Base-by-base conservation (phyloP, 1,140 invertebrate genomes). In the Idris sp. region DNA sequence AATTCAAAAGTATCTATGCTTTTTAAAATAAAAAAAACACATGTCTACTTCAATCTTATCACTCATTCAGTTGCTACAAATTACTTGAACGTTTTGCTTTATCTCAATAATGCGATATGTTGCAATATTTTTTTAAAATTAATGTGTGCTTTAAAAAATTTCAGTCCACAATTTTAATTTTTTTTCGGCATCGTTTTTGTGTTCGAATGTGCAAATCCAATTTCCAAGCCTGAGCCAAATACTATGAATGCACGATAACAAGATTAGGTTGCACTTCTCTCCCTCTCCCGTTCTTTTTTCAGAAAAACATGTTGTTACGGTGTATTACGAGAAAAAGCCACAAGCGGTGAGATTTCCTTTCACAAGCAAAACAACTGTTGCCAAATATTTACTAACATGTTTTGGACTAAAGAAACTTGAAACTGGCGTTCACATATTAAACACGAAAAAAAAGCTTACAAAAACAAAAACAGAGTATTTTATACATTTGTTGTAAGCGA, bases 121-220 rank as follows among this genome's bases (percentile, higher is more conserved):
- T n/a, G n/a, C n/a, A n/a, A n/a, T n/a, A n/a, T n/a, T n/a, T n/a
- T n/a, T n/a, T n/a, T n/a, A n/a, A n/a, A n/a, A n/a, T n/a, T n/a
- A n/a, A n/a, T n/a, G n/a, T n/a, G n/a, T n/a, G n/a, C n/a, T n/a
- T n/a, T n/a, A n/a, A n/a, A n/a, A n/a, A n/a, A n/a, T n/a, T n/a
- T n/a, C n/a, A n/a, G n/a, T n/a, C n/a, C n/a, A 41, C 2, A 14
- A 14, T 26, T 7, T 40, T 6, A 41, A 26, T 43, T 2, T 41
- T 10, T 5, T 41, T 41, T 40, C 16, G 9, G 3, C 11, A 13
- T 4, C 14, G n/a, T 41, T 51, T 62, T 58, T 49, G 36, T 53
- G 26, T 41, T 54, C 54, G 35, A 59, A 69, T 61, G 54, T 54
- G 54, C 16, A 61, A 69, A 69, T 69, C 65, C 65, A 69, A 69